phyloP scores from a whole-genome alignment of 1,140 invertebrate genomes.

The Odontomachus brunneus region DNA sequence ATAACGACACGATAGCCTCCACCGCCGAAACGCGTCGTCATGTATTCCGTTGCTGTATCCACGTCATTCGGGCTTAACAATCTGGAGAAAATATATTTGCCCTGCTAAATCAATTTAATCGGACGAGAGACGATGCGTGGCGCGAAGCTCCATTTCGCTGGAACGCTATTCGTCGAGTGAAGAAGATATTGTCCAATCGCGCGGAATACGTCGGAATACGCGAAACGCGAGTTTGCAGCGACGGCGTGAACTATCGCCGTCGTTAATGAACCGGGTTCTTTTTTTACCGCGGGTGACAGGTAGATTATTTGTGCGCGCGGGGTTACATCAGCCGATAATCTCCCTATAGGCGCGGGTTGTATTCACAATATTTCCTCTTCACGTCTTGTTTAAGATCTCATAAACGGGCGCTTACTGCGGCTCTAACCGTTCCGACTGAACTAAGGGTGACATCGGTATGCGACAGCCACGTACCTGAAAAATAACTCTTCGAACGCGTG shows the following conservation, averaged over 20 bases:
- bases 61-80: conserved; percentile 58
- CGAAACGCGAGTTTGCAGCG: neutral
- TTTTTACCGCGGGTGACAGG: conserved; percentile 20
- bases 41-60: conserved; percentile 5
- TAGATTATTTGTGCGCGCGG: conserved; percentile 28
- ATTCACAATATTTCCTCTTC: conserved; percentile 70
- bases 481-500: conserved; percentile 33
- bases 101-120: conserved; percentile 50
- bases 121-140: neutral
- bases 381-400: conserved; percentile 73
- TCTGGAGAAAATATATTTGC: conserved; percentile 29
- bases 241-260: conserved; percentile 13
- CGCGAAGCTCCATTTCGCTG: neutral
- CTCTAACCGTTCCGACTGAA: conserved; percentile 62
- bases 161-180: neutral
- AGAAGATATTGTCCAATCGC: neutral
- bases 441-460: conserved; percentile 59
- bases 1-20: conserved; percentile 71
- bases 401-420: conserved; percentile 69
- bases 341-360: conserved; percentile 50
- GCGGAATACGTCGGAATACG: neutral
- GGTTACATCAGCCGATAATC: conserved; percentile 62
- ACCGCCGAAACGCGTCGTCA: conserved; percentile 21
- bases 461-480: conserved; percentile 43
- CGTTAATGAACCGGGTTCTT: neutral